These are phyloP conservation scores for Hipparchia sbordonii DNA, from an alignment of 2,888 invertebrate species.

Conservation along the genomic window DNA sequence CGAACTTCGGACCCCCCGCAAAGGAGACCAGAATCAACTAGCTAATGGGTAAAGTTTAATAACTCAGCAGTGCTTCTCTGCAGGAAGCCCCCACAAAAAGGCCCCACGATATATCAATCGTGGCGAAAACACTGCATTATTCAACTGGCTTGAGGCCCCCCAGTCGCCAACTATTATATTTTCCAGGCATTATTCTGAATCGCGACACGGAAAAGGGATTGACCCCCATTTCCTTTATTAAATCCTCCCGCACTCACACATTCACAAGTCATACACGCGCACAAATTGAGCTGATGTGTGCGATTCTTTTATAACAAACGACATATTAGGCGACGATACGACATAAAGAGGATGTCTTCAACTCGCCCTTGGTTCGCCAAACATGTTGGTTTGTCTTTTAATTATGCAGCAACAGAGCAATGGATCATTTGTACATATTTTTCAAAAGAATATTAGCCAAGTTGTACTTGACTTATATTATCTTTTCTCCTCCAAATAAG, in stretches of 20 bases:
- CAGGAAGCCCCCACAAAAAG: not conserved
- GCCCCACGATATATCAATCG: constrained; percentile 12
- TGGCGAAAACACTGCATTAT: constrained; percentile 28
- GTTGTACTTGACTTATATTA: no score
- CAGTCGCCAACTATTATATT: constrained; percentile 25
- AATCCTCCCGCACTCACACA: constrained; percentile 29
- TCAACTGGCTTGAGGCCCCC: constrained; percentile 19
- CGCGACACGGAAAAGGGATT: constrained; percentile 35
- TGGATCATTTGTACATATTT: no score
- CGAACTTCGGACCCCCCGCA: no score
- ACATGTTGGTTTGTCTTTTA: no score
- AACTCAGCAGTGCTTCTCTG: not conserved
- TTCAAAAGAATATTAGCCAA: no score
- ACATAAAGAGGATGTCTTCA: not conserved
- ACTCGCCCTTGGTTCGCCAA: no score
- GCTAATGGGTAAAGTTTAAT: not conserved
- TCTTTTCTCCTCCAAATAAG: no score
- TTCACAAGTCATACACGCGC: constrained; percentile 4
- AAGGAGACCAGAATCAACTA: no score
- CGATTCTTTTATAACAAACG: not conserved
- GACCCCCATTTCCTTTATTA: constrained; percentile 38
- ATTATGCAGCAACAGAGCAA: no score
- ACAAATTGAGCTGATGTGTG: not conserved
- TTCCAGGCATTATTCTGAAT: constrained; percentile 29
- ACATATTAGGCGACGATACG: not conserved